Conservation (phyloP, 2,888 invertebrate species). For the Trichopoda pennipes region DNA sequence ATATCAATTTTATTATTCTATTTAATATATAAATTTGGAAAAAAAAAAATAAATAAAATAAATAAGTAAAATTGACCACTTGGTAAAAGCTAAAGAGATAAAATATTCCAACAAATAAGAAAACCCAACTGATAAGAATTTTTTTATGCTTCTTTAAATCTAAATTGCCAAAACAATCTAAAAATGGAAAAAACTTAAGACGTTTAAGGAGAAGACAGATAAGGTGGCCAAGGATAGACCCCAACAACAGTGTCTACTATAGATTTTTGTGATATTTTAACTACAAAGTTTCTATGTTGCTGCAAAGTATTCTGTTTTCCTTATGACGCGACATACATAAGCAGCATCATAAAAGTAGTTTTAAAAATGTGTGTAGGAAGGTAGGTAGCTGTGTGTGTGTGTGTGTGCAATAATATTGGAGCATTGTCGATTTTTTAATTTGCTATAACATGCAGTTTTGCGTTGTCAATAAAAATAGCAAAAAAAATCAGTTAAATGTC, state of each 20-base stretch:
- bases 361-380: too few species aligned
- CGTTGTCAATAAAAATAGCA: too few species aligned
- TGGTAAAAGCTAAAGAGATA: constrained; percentile 23
- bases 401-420: background rate
- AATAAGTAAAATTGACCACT: constrained; percentile 42
- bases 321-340: background rate
- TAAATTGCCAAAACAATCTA: constrained; percentile 63
- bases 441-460: background rate
- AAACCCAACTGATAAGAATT: constrained; percentile 58
- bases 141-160: constrained; percentile 58
- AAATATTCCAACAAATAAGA: background rate
- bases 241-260: background rate
- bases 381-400: background rate
- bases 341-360: constrained; percentile 13
- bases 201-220: background rate
- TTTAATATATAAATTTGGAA: constrained; percentile 6
- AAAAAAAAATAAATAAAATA: constrained; percentile 15
- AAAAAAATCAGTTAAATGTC: too few species aligned
- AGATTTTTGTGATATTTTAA: constrained; percentile 37
- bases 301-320: background rate
- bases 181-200: constrained; percentile 24
- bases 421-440: background rate
- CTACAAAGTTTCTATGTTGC: background rate
- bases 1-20: constrained; percentile 42
- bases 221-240: background rate